Evolutionary conservation across 2,888 invertebrate species (phyloP), one percentile per base, ranked within the genome.

Genomic region (Ommatoiulus sabulosus): DNA sequence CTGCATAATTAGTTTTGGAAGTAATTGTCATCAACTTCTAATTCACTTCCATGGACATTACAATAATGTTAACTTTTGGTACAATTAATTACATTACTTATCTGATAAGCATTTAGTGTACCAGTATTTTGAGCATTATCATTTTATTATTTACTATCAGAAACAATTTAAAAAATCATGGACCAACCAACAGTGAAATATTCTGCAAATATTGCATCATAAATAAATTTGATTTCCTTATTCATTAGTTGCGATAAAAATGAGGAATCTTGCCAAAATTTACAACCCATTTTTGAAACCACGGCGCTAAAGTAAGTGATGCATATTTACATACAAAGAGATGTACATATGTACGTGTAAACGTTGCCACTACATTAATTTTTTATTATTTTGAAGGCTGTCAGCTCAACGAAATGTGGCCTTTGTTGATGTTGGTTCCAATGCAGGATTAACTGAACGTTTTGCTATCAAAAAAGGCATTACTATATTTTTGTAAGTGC

Each of bases 231-330:
- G 35, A 35, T 35, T 44, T 88, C 35, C n/a, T 84, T 89, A 43
- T n/a, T 0, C 15, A 52, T 3, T 87, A 87, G 63, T 43, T 48
- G 87, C 17, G 87, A 84, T 85, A 63, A 86, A 44, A 24, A 86
- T 63, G 63, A 35, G n/a, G 88, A 85, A 63, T 24, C 89, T 15
- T 89, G 72, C 24, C 17, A 52, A 52, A 85, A 63, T 52, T 86
- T 44, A 17, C 84, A 88, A 88, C n/a, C 84, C 0, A 88, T 89
- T 52, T 57, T 86, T 89, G 88, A 90, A n/a, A 63, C 63, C 24
- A 85, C 84, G 0, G 88, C 80, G 15, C 52, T 17, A 63, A 88
- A 87, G 89, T 89, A 80, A 17, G 87, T 86, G 44, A 20, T 85
- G 80, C 7, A 24, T 80, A 15, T 46, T 35, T 48, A 4, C 8